phyloP scores from a whole-genome alignment of 2,113 vertebrate genomes.

The Sminthopsis crassicaudata region DNA sequence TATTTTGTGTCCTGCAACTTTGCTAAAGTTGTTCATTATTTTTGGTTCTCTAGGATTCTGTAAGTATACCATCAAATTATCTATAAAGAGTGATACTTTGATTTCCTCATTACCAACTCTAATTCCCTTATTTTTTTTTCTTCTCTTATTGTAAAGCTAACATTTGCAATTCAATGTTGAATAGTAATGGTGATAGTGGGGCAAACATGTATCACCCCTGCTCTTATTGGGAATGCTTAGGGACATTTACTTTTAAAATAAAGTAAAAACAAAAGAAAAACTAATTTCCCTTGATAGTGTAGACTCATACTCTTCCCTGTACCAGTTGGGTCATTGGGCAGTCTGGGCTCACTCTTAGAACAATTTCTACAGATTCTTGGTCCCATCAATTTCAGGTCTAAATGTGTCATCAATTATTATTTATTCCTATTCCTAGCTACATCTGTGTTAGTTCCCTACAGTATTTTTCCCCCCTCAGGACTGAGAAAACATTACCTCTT shows the following conservation, averaged over 20 bases:
- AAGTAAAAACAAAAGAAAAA: background rate
- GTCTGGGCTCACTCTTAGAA: background rate
- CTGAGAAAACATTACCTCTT: constrained; percentile 34
- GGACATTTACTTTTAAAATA: background rate
- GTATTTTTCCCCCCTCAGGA: background rate
- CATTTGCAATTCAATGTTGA: no score
- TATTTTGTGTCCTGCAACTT: no score
- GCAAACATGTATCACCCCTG: no score
- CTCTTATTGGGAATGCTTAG: background rate
- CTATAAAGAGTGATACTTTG: no score
- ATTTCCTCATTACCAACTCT: no score
- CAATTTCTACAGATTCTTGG: background rate
- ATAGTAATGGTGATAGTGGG: no score
- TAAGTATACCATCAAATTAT: no score
- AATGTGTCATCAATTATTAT: background rate
- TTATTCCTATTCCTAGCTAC: background rate
- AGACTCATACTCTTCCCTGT: background rate
- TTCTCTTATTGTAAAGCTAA: no score
- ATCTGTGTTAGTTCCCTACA: background rate
- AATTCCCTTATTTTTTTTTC: no score
- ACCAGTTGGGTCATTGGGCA: background rate
- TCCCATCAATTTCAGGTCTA: background rate
- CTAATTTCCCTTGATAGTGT: background rate
- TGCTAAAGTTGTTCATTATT: no score
- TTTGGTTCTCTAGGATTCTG: no score